Conservation (phyloP, 2,888 invertebrate genomes). For the Oligia latruncula region DNA sequence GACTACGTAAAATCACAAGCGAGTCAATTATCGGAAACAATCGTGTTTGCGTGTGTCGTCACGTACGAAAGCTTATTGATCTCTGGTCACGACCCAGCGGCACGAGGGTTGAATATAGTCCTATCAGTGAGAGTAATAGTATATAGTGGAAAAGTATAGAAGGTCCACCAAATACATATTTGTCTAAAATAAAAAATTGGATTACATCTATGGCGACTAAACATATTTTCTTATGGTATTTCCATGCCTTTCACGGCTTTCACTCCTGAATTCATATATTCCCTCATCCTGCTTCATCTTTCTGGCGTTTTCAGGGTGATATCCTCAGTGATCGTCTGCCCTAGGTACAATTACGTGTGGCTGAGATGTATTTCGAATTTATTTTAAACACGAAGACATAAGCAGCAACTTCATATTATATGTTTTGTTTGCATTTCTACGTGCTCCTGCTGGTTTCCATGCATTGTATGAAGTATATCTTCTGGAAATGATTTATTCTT, state of each 20-base stretch:
- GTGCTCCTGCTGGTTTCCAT: no score
- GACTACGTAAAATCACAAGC: conserved; percentile 44
- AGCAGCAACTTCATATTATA: not conserved
- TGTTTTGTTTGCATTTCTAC: not conserved
- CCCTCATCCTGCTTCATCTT: not conserved
- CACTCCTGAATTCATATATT: not conserved
- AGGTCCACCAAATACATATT: not conserved
- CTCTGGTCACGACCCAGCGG: conserved; percentile 56
- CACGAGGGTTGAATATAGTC: conserved; percentile 51
- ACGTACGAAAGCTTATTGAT: conserved; percentile 61
- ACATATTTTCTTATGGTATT: not conserved
- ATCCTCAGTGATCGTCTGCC: not conserved
- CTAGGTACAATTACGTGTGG: not conserved
- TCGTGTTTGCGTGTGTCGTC: conserved; percentile 45
- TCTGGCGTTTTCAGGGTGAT: not conserved
- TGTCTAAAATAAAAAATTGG: not conserved
- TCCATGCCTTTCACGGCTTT: not conserved
- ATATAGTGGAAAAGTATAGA: conserved; percentile 7
- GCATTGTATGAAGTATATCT: conserved; percentile 10
- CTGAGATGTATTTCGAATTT: not conserved
- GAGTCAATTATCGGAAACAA: conserved; percentile 57
- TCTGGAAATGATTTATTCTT: conserved; percentile 23
- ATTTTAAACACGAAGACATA: not conserved
- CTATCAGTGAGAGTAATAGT: conserved; percentile 38
- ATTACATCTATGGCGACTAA: not conserved